Evolutionary conservation across 2,797 vertebrate species (phyloP).

Genomic region (Cheirogaleus major): DNA sequence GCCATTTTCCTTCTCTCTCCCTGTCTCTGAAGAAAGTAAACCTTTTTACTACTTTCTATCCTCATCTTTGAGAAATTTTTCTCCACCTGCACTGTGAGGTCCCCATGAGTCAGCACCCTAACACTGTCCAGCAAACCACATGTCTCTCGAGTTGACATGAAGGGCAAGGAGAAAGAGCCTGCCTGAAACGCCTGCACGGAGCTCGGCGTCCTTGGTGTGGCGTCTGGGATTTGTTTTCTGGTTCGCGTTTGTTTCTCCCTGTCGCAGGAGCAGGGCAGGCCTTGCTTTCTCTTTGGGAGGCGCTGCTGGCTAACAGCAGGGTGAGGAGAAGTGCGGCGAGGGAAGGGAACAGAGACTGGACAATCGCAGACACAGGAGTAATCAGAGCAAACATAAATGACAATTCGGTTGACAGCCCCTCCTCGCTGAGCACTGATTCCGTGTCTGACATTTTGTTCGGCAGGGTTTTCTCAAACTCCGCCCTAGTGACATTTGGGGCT

Average conservation of each 20-base stretch:
- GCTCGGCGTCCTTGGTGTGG: not conserved
- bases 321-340: not conserved
- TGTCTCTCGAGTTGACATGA: no score
- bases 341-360: not conserved
- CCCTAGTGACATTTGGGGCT: not conserved
- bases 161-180: not conserved
- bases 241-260: not conserved
- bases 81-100: no score
- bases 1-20: no score
- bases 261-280: not conserved
- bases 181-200: accelerated
- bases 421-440: not conserved
- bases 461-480: not conserved
- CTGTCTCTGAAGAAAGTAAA: no score
- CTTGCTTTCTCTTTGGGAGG: not conserved
- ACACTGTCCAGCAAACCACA: not conserved
- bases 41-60: no score
- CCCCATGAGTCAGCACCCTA: no score
- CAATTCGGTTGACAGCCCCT: not conserved
- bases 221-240: not conserved
- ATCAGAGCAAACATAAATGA: not conserved
- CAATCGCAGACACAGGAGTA: not conserved
- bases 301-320: no score
- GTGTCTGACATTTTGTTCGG: not conserved
- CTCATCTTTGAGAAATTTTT: no score